Evolutionary conservation across 2,113 vertebrate genomes (phyloP), one percentile per base, ranked within the genome.

Genomic region (Ahaetulla prasina): DNA sequence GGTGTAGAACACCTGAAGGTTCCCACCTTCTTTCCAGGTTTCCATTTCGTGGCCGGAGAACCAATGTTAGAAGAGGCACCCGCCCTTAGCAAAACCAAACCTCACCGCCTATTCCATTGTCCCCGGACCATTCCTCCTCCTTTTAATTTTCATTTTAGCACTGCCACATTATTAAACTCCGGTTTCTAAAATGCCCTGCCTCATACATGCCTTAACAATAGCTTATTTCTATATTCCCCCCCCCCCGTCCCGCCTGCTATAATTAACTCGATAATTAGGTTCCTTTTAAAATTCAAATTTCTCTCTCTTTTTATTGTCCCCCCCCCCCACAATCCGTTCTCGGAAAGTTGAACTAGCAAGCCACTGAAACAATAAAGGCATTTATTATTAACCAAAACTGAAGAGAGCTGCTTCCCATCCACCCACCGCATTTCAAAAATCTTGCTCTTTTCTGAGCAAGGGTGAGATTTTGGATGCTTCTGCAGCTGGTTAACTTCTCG

Each of bases 181-280:
- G 53, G 93, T 89, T 93, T 80, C 63, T 25, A 92, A 89, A 88
- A 63, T 50, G 95, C 96, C 96, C 96, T 8, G 95, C 94, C 96
- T 90, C 93, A 91, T 92, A 96, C 0, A 52, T 0, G 7, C 94
- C 27, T 35, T 47, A 96, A 97, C 96, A 97, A 97, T 89, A 80
- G 95, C 96, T 94, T 68, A 92, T 97, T 98, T 97, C 97, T 96
- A 92, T 94, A 97, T 16, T 94, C 94, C 6, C 7, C 22, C 7
- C 54, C 57, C 25, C 9, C 27, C 95, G n/a, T n/a, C n/a, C 95
- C 74, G 92, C 94, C 93, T 86, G 7, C 94, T 95, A 92, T 97
- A 98, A 97, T 98, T 97, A 97, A 97, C 97, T 97, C 95, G 96
- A 94, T 97, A 98, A 98, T 98, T 98, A 98, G 95, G 95, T 94